phyloP scores from a whole-genome alignment of 1,140 invertebrate species.

The Argopecten irradians region DNA sequence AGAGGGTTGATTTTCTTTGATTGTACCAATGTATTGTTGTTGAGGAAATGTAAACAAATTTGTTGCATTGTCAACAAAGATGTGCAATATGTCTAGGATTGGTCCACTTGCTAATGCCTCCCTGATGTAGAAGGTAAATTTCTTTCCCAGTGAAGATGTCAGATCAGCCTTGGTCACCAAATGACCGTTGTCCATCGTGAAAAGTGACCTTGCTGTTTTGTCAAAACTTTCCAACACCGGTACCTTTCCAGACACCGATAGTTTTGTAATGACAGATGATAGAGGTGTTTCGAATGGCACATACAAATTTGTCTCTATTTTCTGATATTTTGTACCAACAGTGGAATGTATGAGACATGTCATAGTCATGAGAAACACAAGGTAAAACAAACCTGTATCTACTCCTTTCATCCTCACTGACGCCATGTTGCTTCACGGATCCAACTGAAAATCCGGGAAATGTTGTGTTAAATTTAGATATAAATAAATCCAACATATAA shows the following conservation, averaged over 20 bases:
- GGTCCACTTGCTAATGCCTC: slow-evolving; percentile 25
- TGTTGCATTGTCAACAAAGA: slow-evolving; percentile 35
- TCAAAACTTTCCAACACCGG: slow-evolving; percentile 30
- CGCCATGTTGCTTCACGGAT: slow-evolving; percentile 40
- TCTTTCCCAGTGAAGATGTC: neutral
- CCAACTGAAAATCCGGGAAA: neutral
- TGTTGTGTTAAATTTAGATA: neutral
- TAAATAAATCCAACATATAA: neutral
- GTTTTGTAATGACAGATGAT: slow-evolving; percentile 26
- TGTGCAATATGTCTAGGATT: slow-evolving; percentile 28
- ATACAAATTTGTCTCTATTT: slow-evolving; percentile 23
- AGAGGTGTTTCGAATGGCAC: slow-evolving; percentile 10
- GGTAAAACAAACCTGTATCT: slow-evolving; percentile 31
- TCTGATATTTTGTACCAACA: neutral
- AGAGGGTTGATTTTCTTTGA: slow-evolving; percentile 48
- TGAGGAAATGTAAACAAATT: slow-evolving; percentile 43
- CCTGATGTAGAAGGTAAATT: neutral
- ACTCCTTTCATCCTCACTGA: slow-evolving; percentile 19
- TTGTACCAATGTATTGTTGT: slow-evolving; percentile 39
- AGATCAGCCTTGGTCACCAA: slow-evolving; percentile 31
- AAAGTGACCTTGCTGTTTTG: neutral
- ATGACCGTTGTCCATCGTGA: slow-evolving; percentile 7
- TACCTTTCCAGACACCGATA: slow-evolving; percentile 24
- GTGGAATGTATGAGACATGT: neutral
- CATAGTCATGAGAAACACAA: slow-evolving; percentile 24